These are phyloP conservation scores for Chymomyza costata DNA, from an alignment of 1,140 invertebrate species.

Conservation along the genomic window DNA sequence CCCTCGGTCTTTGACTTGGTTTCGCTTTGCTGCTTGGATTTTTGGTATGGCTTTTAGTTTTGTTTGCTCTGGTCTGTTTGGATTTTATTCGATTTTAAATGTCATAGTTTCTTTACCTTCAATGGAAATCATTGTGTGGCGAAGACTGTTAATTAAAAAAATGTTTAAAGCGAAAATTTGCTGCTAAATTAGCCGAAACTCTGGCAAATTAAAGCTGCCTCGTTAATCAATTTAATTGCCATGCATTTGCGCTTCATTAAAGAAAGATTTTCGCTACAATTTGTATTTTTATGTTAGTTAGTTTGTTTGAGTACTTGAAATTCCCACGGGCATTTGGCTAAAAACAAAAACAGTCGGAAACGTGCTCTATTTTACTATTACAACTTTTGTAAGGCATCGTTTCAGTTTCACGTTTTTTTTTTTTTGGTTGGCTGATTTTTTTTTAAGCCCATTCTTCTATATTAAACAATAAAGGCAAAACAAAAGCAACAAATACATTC, in stretches of 20 bases:
- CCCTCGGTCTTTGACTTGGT: slow-evolving; percentile 18
- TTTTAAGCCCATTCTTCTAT: neutral
- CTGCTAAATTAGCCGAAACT: too few relatives aligned
- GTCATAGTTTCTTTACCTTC: too few relatives aligned
- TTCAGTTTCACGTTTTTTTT: too few relatives aligned
- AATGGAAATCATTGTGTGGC: too few relatives aligned
- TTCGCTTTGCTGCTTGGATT: slow-evolving; percentile 7
- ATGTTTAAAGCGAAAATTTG: too few relatives aligned
- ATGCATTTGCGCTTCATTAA: too few relatives aligned
- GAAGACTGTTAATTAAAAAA: slow-evolving; percentile 30
- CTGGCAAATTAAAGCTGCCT: too few relatives aligned
- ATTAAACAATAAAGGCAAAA: slow-evolving; percentile 46
- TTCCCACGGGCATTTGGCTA: slow-evolving; percentile 5
- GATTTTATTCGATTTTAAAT: too few relatives aligned
- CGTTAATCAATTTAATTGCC: too few relatives aligned
- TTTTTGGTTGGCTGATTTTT: slow-evolving; percentile 1
- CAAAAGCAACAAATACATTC: slow-evolving; percentile 48
- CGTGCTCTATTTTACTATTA: slow-evolving; percentile 21
- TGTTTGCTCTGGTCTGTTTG: slow-evolving; percentile 8
- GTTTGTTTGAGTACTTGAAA: slow-evolving; percentile 11
- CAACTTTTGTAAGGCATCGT: slow-evolving; percentile 7
- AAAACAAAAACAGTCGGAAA: neutral
- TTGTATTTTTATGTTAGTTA: too few relatives aligned
- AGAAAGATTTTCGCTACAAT: too few relatives aligned
- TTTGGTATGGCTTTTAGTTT: slow-evolving; percentile 4